These are phyloP conservation scores for Meloidogyne floridensis DNA, from an alignment of 1,140 invertebrate genomes.

Conservation along the genomic window DNA sequence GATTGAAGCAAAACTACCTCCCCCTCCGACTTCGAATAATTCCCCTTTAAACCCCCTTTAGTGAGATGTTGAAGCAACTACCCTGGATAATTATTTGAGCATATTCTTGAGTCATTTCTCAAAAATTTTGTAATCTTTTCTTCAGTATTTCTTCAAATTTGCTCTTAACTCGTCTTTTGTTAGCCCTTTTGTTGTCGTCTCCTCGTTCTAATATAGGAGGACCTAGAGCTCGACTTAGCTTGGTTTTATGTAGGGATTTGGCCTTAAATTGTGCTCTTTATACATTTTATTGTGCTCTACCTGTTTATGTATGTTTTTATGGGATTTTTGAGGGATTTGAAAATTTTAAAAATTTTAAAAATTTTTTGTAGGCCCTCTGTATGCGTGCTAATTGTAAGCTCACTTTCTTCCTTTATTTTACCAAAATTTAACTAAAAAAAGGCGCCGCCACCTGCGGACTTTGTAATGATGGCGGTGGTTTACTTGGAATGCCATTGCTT, in stretches of 20 bases:
- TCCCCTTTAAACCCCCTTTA: too few species aligned
- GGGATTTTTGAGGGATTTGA: not conserved
- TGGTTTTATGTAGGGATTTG: slow-evolving; percentile 27
- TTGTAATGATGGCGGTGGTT: slow-evolving; percentile 19
- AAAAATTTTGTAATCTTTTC: too few species aligned
- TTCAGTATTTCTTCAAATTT: slow-evolving; percentile 7
- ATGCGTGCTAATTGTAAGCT: not conserved
- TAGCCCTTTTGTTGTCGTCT: slow-evolving; percentile 11
- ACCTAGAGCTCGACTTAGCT: not conserved
- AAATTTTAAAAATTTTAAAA: not conserved
- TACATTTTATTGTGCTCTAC: slow-evolving; percentile 12
- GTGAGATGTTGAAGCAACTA: too few species aligned
- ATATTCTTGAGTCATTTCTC: too few species aligned
- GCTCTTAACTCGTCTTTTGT: slow-evolving; percentile 13
- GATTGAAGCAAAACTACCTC: too few species aligned
- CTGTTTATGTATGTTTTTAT: slow-evolving; percentile 18
- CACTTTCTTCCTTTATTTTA: not conserved
- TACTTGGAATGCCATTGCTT: slow-evolving; percentile 1
- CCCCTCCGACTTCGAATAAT: too few species aligned
- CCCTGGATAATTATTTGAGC: too few species aligned
- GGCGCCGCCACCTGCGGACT: slow-evolving; percentile 17
- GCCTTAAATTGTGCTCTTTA: slow-evolving; percentile 33
- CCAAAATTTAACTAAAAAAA: not conserved
- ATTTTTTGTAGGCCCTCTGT: slow-evolving; percentile 12
- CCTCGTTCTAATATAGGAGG: not conserved